Evolutionary conservation across 2,797 vertebrate genomes (phyloP).

Genomic region (Holocentrus rufus): DNA sequence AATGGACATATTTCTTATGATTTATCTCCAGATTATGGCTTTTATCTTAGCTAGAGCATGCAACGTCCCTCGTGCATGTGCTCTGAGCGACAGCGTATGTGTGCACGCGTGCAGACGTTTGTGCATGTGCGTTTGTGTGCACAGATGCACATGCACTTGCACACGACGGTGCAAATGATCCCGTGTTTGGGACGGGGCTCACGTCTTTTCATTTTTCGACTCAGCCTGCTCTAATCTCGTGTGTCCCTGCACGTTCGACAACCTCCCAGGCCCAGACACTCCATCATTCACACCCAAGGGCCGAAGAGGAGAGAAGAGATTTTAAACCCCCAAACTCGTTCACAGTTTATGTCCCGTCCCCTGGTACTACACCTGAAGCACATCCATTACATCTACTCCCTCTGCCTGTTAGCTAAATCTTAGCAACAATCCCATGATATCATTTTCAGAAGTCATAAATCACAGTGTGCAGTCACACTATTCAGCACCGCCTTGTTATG

Average conservation of each 20-base stretch:
- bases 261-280: conserved; percentile 25
- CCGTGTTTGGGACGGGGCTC: neutral
- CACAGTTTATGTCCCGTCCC: conserved; percentile 41
- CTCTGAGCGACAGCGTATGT: neutral
- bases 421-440: conserved; percentile 33
- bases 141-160: neutral
- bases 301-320: conserved; percentile 8
- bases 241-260: conserved; percentile 6
- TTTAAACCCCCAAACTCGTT: conserved; percentile 25
- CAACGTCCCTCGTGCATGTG: conserved; percentile 5
- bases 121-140: neutral
- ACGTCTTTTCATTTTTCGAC: conserved; percentile 22
- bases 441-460: conserved; percentile 41
- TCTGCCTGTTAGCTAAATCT: conserved; percentile 26
- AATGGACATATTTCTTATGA: conserved; percentile 50
- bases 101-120: neutral
- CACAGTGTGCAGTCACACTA: conserved; percentile 3
- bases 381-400: conserved; percentile 47
- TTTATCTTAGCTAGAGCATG: conserved; percentile 28
- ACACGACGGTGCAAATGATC: neutral
- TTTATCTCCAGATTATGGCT: conserved; percentile 26
- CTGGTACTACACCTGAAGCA: conserved; percentile 36
- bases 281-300: conserved; percentile 39
- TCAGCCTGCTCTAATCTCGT: conserved; percentile 27
- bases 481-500: conserved; percentile 13